phyloP scores from a whole-genome alignment of 2,113 vertebrate genomes.

The Indri indri region DNA sequence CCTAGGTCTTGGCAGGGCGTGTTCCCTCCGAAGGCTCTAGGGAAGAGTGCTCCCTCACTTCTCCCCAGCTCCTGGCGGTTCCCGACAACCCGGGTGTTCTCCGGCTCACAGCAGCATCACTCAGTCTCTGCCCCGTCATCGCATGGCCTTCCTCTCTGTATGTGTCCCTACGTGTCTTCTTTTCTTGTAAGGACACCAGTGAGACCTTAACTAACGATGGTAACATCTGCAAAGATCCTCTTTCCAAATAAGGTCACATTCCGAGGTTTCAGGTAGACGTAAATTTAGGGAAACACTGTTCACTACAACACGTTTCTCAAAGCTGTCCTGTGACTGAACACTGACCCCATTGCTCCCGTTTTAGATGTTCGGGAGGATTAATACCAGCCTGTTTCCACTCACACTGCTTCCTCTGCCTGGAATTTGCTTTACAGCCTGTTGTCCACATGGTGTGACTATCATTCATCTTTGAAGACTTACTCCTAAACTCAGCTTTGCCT shows the following conservation, averaged over 20 bases:
- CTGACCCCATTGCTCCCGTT: accelerated
- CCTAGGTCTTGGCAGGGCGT: accelerated
- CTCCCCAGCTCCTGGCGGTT: accelerated
- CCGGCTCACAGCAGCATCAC: not conserved
- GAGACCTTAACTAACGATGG: not conserved
- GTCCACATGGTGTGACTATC: not conserved
- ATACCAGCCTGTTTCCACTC: not conserved
- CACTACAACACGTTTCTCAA: not conserved
- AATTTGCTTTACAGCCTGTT: not conserved
- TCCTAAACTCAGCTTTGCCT: not conserved
- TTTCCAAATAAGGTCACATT: not conserved
- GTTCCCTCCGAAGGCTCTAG: not conserved
- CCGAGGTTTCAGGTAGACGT: not conserved
- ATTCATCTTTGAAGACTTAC: not conserved
- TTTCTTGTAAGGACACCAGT: not conserved
- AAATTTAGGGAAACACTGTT: not conserved
- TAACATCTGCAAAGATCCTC: not conserved
- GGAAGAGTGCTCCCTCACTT: not conserved
- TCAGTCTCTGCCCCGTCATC: not conserved
- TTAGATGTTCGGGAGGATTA: not conserved
- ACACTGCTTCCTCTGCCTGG: not conserved
- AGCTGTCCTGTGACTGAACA: not conserved
- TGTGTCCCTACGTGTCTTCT: not conserved
- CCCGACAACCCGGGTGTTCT: accelerated
- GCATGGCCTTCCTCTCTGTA: accelerated